phyloP scores from a whole-genome alignment of 2,113 vertebrate genomes.

The Gobio gobio region DNA sequence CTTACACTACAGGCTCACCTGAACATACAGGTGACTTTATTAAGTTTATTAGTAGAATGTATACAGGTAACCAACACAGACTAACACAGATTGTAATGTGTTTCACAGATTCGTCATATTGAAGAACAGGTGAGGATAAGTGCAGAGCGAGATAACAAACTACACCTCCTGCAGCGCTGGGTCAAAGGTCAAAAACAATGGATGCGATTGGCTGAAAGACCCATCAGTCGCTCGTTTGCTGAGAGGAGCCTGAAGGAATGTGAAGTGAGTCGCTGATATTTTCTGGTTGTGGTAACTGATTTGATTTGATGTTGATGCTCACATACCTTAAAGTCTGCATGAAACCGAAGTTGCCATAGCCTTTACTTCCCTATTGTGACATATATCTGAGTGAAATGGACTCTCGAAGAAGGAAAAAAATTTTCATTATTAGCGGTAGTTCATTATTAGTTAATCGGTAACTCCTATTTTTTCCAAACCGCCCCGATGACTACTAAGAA shows the following conservation, averaged over 20 bases:
- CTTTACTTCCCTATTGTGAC: too few relatives aligned
- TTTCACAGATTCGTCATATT: conserved; percentile 77
- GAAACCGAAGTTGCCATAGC: too few relatives aligned
- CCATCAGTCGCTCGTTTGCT: conserved; percentile 73
- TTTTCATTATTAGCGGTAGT: too few relatives aligned
- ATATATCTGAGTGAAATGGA: too few relatives aligned
- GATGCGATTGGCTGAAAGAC: conserved; percentile 72
- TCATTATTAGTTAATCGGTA: too few relatives aligned
- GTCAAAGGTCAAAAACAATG: conserved; percentile 76
- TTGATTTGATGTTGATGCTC: background rate
- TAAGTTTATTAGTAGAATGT: background rate
- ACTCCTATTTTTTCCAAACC: too few relatives aligned
- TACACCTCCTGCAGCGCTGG: conserved; percentile 80
- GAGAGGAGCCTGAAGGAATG: conserved; percentile 74
- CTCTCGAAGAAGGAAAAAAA: too few relatives aligned
- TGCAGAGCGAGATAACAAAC: conserved; percentile 76
- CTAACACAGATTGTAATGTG: background rate
- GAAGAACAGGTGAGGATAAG: conserved; percentile 78
- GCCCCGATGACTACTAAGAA: too few relatives aligned
- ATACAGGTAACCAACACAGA: background rate
- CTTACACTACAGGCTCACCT: conserved; percentile 75
- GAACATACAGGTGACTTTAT: conserved; percentile 77
- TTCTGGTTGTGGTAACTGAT: background rate
- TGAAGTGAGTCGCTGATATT: conserved; percentile 75
- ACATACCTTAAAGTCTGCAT: background rate